Conservation (phyloP, 2,888 invertebrate genomes). For the Seira musarum region DNA sequence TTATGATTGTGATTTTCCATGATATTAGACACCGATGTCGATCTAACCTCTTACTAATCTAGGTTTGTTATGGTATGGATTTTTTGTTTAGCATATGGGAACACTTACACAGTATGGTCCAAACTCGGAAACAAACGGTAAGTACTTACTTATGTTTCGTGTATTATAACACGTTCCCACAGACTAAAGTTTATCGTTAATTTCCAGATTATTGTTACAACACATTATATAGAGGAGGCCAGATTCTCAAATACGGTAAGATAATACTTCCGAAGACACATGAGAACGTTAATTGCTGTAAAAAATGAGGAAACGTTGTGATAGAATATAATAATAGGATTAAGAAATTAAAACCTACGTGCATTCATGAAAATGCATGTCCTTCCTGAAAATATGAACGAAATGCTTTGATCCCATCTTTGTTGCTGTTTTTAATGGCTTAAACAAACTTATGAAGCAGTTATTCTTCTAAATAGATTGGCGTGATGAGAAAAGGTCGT, state of each 20-base stretch:
- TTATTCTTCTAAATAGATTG: slow-evolving; percentile 78
- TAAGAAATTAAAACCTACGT: background rate
- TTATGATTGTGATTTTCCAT: background rate
- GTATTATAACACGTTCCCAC: background rate
- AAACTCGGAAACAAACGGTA: slow-evolving; percentile 43
- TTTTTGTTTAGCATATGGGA: slow-evolving; percentile 55
- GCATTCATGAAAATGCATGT: too few species aligned
- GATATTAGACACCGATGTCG: background rate
- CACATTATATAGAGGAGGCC: slow-evolving; percentile 54
- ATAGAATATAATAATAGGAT: background rate
- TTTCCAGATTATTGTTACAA: slow-evolving; percentile 30
- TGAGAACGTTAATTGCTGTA: too few species aligned
- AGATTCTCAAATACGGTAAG: slow-evolving; percentile 48
- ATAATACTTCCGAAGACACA: too few species aligned
- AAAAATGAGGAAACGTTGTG: background rate
- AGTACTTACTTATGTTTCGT: background rate
- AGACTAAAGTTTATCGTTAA: background rate
- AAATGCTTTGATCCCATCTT: too few species aligned
- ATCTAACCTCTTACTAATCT: background rate
- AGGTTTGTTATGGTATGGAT: background rate
- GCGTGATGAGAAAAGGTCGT: slow-evolving; percentile 92
- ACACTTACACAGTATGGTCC: slow-evolving; percentile 52
- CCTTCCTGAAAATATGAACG: background rate
- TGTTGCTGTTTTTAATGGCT: background rate
- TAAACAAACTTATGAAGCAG: background rate